Evolutionary conservation across 2,888 invertebrate genomes (phyloP).

Genomic region (Bruchidius siliquastri): DNA sequence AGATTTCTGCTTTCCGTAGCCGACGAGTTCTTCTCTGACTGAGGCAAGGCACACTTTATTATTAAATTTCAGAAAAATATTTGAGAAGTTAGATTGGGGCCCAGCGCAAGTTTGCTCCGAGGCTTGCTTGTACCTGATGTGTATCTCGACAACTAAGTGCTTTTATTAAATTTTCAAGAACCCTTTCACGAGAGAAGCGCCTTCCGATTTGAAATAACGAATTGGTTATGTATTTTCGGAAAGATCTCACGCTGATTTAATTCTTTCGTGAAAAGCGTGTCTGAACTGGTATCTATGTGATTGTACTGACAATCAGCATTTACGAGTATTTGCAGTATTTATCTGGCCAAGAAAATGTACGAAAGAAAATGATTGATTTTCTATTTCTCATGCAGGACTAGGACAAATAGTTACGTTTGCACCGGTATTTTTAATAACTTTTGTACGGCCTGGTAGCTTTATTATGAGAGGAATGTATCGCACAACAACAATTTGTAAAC

Average conservation of each 20-base stretch:
- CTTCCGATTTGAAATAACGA: not conserved
- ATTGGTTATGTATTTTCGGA: not conserved
- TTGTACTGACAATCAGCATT: too few species aligned
- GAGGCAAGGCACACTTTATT: not conserved
- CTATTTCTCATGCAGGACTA: too few species aligned
- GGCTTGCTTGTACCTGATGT: not conserved
- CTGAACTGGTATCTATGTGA: too few species aligned
- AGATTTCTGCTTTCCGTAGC: not conserved
- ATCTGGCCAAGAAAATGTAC: too few species aligned
- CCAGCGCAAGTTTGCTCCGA: not conserved
- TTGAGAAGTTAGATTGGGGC: not conserved
- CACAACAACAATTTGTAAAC: too few species aligned
- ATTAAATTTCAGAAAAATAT: not conserved
- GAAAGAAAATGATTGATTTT: too few species aligned
- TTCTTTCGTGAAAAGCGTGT: not conserved
- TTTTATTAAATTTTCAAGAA: not conserved
- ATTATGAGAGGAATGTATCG: too few species aligned
- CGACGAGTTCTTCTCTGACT: not conserved
- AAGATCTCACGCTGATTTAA: not conserved
- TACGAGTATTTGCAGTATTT: too few species aligned
- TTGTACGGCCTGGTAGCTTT: too few species aligned
- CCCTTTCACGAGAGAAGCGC: not conserved
- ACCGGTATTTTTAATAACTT: too few species aligned
- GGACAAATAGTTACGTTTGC: too few species aligned
- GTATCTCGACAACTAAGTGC: not conserved